phyloP scores from a whole-genome alignment of 1,140 invertebrate species.

The Helicorthomorpha holstii region DNA sequence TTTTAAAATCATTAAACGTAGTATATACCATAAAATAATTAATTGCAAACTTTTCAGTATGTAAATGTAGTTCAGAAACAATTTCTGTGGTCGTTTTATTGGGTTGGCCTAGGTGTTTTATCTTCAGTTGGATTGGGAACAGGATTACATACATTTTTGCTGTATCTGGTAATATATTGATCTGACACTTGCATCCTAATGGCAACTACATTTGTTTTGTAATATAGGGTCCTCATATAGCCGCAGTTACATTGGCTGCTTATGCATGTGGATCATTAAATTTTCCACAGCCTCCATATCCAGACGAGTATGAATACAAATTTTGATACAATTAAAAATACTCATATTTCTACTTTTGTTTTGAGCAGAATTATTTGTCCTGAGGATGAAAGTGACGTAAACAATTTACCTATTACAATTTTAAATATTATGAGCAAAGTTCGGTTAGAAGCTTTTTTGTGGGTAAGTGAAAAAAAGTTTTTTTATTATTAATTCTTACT shows the following conservation, averaged over 20 bases:
- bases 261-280: conserved; percentile 89
- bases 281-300: conserved; percentile 66
- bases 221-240: conserved; percentile 39
- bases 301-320: conserved; percentile 25
- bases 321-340: not conserved
- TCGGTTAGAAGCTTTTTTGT: conserved; percentile 89
- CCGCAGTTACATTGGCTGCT: conserved; percentile 86
- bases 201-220: conserved; percentile 8
- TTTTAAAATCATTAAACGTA: too few species aligned
- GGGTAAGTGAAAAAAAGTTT: conserved; percentile 37
- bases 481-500: conserved; percentile 3
- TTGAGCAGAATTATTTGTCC: conserved; percentile 50
- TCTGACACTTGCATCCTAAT: not conserved
- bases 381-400: conserved; percentile 23
- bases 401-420: conserved; percentile 31
- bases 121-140: conserved; percentile 96
- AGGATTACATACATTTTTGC: conserved; percentile 92
- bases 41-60: too few species aligned
- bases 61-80: conserved; percentile 18
- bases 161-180: conserved; percentile 63
- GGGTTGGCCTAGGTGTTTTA: conserved; percentile 85
- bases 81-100: conserved; percentile 67
- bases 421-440: conserved; percentile 91
- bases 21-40: too few species aligned
- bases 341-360: not conserved